Evolutionary conservation across 2,888 invertebrate genomes (phyloP), one percentile per base, ranked within the genome.

Genomic region (Trichopria drosophilae): DNA sequence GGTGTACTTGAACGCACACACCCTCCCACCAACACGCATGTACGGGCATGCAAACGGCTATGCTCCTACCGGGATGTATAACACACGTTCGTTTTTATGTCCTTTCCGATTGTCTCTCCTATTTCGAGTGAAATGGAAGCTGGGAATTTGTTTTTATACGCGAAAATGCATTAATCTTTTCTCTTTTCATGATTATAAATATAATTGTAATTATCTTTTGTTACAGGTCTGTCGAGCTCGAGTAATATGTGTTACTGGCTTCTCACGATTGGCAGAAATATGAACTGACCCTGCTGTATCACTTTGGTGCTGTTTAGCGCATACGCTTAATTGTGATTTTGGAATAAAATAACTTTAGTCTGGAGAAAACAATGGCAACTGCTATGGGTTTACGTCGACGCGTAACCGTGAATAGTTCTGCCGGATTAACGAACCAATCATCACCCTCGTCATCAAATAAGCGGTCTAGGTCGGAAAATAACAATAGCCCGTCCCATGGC

Each of bases 361-460:
- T 45, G 51, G 26, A 37, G 49, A 35, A 52, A 35, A 60, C 43
- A 60, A 75, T 75, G 75, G 73, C 75, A 22, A 73, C 71, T 45
- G 74, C 71, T 44, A 75, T 73, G 75, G 75, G 75, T 37, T 62
- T 75, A 19, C 72, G 75, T 44, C 72, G 75, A 43, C 72, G 75
- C 55, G 73, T 73, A 41, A 67, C 71, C 58, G 71, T 70, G 57
- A 73, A 69, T 61, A 67, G 63, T 58, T 66, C 69, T 43, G 63
- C 70, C 55, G 62, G 60, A 41, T 62, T 66, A 41, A 59, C 66
- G 44, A 52, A 57, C 55, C 71, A 68, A 42, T 67, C 61, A 19
- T 50, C 61, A 6, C 41, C 66, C n/a, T 57, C 67, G 40, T 59
- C 63, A 4, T 62, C 60, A 16, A 67, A 66, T 62, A 75, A 75